These are phyloP conservation scores for Bos indicus DNA, from an alignment of 2,113 vertebrate species.

Conservation along the genomic window DNA sequence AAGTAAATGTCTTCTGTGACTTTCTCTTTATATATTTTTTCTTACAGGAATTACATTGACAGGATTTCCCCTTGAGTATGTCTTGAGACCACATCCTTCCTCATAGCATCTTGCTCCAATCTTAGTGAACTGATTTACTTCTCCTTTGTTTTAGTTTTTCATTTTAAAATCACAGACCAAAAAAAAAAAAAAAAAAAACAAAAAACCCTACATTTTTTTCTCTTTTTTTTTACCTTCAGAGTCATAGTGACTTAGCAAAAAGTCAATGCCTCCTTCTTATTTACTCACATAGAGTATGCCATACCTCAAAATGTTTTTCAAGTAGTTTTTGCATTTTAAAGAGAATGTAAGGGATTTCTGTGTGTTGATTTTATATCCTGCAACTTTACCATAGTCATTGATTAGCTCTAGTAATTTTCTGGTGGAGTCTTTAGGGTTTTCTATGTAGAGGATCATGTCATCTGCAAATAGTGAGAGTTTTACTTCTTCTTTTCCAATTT, in stretches of 20 bases:
- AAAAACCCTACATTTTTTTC: background rate
- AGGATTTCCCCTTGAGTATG: background rate
- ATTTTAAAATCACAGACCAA: background rate
- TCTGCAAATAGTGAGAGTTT: too few species aligned
- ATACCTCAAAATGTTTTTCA: background rate
- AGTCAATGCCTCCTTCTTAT: background rate
- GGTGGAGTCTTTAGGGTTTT: too few species aligned
- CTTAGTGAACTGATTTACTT: background rate
- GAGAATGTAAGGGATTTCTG: background rate
- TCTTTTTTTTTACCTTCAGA: background rate
- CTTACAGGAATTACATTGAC: background rate
- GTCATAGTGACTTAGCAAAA: background rate
- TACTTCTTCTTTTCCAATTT: too few species aligned
- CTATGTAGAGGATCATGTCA: too few species aligned
- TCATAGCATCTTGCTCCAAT: background rate
- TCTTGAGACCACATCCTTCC: background rate
- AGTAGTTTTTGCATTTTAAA: background rate
- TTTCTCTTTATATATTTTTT: background rate
- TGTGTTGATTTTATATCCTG: too few species aligned
- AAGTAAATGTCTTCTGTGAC: background rate
- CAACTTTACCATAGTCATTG: too few species aligned
- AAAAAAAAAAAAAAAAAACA: background rate
- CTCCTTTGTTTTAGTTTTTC: background rate
- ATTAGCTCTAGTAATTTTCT: too few species aligned
- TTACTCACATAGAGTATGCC: background rate